Evolutionary conservation across 1,140 invertebrate genomes (phyloP), one percentile per base, ranked within the genome.

Genomic region (Camponotus floridanus): DNA sequence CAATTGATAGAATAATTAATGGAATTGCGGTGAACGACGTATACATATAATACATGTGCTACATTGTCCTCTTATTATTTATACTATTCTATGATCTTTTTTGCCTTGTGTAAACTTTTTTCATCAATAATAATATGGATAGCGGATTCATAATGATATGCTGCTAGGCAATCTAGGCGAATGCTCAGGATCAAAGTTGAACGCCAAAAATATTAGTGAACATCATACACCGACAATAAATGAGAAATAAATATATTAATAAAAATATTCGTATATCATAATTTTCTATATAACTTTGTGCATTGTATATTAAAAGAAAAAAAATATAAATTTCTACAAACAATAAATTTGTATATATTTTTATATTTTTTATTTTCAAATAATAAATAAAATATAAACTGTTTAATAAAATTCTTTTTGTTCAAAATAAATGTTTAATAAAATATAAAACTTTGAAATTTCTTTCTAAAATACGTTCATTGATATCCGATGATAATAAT

Each of bases 211-310:
- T 73, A 57, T 39, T 61, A 61, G 11, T 45, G n/a, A 18, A 55
- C 48, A 74, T 74, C 0, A 42, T 61, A 59, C 61, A 71, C 3
- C 45, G 26, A 73, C 57, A 61, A 36, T 45, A 55, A 83, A 83
- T 13, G 18, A 48, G 48, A 83, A 15, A 15, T 62, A 62, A 61
- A 9, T 73, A 26, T 81, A 73, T 61, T 15, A 48, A 45, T 15
- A 74, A 83, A 73, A 83, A 39, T 83, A 83, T 48, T 74, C 68
- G 67, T 83, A 74, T 74, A 59, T 26, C 79, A 62, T 67, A 26
- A 45, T 73, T 59, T 59, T 80, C 36, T 55, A n/a, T 80, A 31
- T 39, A 64, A 15, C 15, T 5, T 31, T 33, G 15, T 8, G 2
- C 5, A 33, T 65, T 13, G 33, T 15, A 45, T 6, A 31, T 45